phyloP scores from a whole-genome alignment of 2,113 vertebrate genomes.

The Empidonax traillii region DNA sequence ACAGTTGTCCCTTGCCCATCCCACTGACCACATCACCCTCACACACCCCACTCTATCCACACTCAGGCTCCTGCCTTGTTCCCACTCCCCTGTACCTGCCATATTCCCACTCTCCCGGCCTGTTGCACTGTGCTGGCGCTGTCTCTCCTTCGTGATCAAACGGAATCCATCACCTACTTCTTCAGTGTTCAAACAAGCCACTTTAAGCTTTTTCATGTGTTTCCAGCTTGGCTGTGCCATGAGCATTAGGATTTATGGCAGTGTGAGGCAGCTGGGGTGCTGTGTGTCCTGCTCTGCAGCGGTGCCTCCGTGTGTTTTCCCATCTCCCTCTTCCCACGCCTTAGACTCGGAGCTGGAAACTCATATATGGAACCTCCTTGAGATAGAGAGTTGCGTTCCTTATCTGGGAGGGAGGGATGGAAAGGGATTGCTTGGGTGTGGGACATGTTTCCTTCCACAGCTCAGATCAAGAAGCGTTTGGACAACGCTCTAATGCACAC shows the following conservation, averaged over 20 bases:
- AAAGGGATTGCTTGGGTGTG: not conserved
- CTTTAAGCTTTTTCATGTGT: not conserved
- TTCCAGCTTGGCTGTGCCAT: not conserved
- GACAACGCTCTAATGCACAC: not conserved
- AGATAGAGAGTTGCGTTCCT: not conserved
- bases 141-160: not conserved
- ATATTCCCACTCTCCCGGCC: rapidly evolving
- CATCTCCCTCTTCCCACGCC: rapidly evolving
- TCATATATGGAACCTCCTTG: not conserved
- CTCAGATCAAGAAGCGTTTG: not conserved
- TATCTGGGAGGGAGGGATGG: not conserved
- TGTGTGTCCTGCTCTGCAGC: rapidly evolving
- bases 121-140: rapidly evolving
- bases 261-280: not conserved
- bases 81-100: rapidly evolving
- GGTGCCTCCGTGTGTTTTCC: rapidly evolving
- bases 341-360: not conserved
- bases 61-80: rapidly evolving
- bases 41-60: rapidly evolving
- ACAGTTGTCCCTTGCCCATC: not conserved
- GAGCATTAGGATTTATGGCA: not conserved
- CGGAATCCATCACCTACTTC: not conserved
- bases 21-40: rapidly evolving
- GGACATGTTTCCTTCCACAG: not conserved
- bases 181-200: not conserved